Conservation (phyloP, 1,140 invertebrate species). For the Mizuhopecten yessoensis region DNA sequence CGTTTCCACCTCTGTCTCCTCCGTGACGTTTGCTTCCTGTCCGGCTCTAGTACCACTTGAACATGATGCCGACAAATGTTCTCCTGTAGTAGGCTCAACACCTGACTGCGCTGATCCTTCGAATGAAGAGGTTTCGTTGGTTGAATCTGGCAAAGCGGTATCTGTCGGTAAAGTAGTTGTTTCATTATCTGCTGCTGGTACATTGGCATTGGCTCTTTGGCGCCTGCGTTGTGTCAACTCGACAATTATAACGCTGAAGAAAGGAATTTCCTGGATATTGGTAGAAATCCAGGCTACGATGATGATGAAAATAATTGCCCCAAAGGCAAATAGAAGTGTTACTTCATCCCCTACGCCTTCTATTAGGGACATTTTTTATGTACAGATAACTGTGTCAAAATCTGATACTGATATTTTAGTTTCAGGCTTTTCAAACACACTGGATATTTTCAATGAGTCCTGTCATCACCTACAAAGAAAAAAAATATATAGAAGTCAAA, state of each 20-base stretch:
- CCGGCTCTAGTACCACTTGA: background rate
- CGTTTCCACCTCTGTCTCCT: background rate
- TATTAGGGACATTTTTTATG: conserved; percentile 82
- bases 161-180: background rate
- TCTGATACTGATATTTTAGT: too few relatives aligned
- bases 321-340: conserved; percentile 87
- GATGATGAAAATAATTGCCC: conserved; percentile 85
- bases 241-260: conserved; percentile 73
- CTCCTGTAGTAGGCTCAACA: background rate
- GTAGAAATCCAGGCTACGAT: conserved; percentile 90
- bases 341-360: conserved; percentile 94
- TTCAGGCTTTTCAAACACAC: background rate
- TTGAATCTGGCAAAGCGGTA: background rate
- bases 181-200: background rate
- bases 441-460: background rate
- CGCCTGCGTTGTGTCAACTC: conserved; percentile 67
- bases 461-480: background rate
- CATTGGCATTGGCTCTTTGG: background rate
- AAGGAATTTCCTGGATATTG: conserved; percentile 75
- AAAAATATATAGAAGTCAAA: too few relatives aligned
- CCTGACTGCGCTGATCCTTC: background rate
- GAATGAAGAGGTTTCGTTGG: background rate
- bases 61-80: background rate
- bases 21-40: background rate
- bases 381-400: background rate